These are phyloP conservation scores for Catharus bicknelli DNA, from an alignment of 2,113 vertebrate species.

Conservation along the genomic window DNA sequence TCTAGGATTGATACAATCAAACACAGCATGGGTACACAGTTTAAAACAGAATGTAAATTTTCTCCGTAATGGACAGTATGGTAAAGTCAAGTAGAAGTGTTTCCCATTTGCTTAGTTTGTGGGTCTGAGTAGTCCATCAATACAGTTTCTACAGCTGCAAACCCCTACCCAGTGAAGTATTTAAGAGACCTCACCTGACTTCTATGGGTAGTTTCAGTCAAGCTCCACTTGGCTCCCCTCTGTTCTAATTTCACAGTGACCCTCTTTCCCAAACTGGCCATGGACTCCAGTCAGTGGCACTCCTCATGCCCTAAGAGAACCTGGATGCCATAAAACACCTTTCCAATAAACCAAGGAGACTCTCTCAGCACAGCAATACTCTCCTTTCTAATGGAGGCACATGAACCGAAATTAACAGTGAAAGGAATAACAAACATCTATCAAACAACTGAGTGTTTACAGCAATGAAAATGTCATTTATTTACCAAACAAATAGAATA, in stretches of 20 bases:
- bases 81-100: neutral
- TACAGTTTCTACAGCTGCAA: neutral
- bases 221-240: neutral
- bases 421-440: neutral
- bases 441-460: neutral
- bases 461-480: neutral
- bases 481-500: neutral
- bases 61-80: fast-evolving
- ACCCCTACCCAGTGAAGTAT: neutral
- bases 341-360: neutral
- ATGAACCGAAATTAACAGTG: neutral
- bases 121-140: neutral
- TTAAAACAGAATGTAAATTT: neutral
- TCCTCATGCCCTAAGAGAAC: neutral
- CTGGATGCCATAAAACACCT: neutral
- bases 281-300: neutral
- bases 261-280: neutral
- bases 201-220: neutral
- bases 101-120: neutral
- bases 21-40: neutral
- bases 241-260: neutral
- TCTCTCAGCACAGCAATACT: neutral
- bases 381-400: neutral
- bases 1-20: neutral
- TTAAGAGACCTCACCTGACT: neutral